Percentiles rank a stretch among this genome's conserved stretches.
Evolutionary conservation across 2,113 vertebrate species (phyloP).

Genomic region (Macrotus californicus): DNA sequence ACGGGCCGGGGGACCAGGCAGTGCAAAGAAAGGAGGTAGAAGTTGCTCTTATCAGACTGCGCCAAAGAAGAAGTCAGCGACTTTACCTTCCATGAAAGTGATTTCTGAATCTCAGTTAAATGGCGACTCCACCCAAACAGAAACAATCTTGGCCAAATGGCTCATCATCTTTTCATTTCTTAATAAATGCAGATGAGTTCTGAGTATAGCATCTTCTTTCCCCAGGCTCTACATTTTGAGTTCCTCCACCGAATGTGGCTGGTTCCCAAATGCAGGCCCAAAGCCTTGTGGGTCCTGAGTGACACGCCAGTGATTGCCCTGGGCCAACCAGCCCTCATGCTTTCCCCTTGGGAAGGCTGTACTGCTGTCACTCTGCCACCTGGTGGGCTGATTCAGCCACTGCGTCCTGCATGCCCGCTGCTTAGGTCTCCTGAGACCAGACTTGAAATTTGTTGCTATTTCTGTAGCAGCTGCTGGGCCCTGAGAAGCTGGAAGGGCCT

Average conservation of each 20-base stretch:
- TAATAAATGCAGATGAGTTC: neutral
- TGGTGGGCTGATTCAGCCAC: neutral
- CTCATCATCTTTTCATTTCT: neutral
- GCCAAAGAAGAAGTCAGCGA: neutral
- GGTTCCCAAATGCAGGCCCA: neutral
- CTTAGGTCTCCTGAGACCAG: neutral
- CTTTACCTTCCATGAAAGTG: neutral
- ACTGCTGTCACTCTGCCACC: neutral
- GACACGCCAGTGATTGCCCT: neutral
- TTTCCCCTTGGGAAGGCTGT: neutral
- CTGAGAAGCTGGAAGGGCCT: neutral
- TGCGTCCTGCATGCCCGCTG: neutral
- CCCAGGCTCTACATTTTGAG: neutral
- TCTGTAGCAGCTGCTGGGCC: no score
- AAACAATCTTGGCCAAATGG: neutral
- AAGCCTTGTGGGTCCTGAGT: rapidly evolving
- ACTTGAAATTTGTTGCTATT: neutral
- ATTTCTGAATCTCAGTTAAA: neutral
- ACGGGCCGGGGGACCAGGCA: neutral
- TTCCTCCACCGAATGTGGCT: neutral
- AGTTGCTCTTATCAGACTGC: neutral
- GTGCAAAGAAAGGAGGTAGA: neutral
- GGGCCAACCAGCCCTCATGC: neutral
- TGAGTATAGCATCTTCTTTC: neutral
- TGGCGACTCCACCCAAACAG: neutral